Conservation (phyloP, 2,888 invertebrate species). For the Drosophila affinis region DNA sequence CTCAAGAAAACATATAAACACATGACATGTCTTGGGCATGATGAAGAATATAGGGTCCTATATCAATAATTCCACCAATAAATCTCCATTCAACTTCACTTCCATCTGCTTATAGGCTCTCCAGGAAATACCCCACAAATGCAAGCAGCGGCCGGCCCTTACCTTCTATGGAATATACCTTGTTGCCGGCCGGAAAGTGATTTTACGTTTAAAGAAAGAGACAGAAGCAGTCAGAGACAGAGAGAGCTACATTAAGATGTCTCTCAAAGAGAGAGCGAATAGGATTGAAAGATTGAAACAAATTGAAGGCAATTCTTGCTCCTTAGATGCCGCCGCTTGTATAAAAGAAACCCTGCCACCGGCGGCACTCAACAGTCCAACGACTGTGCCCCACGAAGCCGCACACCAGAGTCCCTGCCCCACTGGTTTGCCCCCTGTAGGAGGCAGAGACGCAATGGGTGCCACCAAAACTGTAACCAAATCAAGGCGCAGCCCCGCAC, state of each 20-base stretch:
- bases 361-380: constrained; percentile 20
- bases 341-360: constrained; percentile 50
- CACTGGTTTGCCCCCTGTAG: background rate
- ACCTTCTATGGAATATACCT: background rate
- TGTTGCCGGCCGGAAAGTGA: constrained; percentile 12
- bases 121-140: background rate
- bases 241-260: background rate
- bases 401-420: background rate
- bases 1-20: background rate
- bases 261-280: background rate
- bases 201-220: background rate
- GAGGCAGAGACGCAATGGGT: constrained; percentile 11
- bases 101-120: no score
- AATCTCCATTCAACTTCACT: background rate
- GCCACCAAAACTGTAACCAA: constrained; percentile 7
- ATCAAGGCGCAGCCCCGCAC: constrained; percentile 6
- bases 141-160: background rate
- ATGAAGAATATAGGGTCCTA: no score
- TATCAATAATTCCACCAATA: background rate
- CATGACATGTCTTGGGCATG: background rate
- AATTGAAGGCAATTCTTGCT: constrained; percentile 23
- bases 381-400: background rate
- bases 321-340: constrained; percentile 36
- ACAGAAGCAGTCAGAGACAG: background rate
- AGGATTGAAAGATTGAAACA: constrained; percentile 20